Conservation (phyloP, 1,140 invertebrate genomes). For the Drosophila bocki region DNA sequence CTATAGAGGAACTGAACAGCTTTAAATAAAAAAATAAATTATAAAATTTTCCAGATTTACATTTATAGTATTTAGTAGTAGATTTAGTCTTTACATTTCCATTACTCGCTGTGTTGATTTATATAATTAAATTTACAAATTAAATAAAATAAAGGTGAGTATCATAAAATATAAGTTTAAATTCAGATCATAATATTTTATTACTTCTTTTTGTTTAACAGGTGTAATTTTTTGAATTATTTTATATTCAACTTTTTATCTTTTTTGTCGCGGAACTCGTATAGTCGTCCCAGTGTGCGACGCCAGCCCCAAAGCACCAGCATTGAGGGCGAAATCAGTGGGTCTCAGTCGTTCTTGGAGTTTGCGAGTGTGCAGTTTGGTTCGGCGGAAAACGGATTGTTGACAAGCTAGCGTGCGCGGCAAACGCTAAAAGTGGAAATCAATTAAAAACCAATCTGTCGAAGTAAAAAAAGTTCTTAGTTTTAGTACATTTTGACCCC, state of each 20-base stretch:
- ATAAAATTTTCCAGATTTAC: too few relatives aligned
- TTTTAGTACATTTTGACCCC: conserved; percentile 1
- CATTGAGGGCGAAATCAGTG: conserved; percentile 22
- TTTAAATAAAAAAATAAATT: too few relatives aligned
- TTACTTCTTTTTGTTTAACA: too few relatives aligned
- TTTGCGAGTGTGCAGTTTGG: conserved; percentile 54
- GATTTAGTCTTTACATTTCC: too few relatives aligned
- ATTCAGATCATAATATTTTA: too few relatives aligned
- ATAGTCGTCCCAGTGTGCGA: conserved; percentile 14
- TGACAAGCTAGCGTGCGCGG: conserved; percentile 22
- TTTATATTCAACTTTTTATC: background rate
- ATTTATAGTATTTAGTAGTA: too few relatives aligned
- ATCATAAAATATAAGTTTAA: too few relatives aligned
- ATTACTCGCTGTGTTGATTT: too few relatives aligned
- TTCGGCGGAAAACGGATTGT: conserved; percentile 4
- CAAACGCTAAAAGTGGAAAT: conserved; percentile 8
- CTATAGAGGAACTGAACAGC: background rate
- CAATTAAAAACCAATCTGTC: conserved; percentile 21
- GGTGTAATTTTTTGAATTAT: too few relatives aligned
- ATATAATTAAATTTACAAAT: too few relatives aligned
- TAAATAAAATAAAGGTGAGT: too few relatives aligned
- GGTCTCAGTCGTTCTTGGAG: conserved; percentile 45
- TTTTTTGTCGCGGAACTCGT: background rate
- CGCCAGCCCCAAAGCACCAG: conserved; percentile 11
- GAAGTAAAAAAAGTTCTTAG: conserved; percentile 29